Evolutionary conservation across 2,888 invertebrate species (phyloP), one percentile per base, ranked within the genome.

Genomic region (Selenia dentaria): DNA sequence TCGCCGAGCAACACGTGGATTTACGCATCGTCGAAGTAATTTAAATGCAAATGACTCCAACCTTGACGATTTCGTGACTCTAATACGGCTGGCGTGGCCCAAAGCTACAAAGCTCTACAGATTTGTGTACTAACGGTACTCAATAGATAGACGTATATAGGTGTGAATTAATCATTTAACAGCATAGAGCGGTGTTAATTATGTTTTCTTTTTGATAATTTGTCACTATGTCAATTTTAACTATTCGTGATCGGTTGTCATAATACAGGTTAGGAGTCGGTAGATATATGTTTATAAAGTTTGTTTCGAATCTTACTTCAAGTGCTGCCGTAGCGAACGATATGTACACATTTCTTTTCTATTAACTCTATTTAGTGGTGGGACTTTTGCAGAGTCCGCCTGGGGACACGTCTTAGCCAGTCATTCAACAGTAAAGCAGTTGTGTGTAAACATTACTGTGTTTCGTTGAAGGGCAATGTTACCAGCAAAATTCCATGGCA

Each of bases 1-100:
- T 80, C 79, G 72, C 70, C 66, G 74, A 84, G 84, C 86, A 87
- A 88, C 89, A 88, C 86, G 86, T 88, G 87, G 86, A 83, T 85
- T 84, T 82, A 85, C 80, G 74, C 83, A 82, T 81, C 76, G 79
- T 79, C 79, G 79, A 86, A 86, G 79, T 89, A 79, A 90, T 90
- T 89, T 90, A 89, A 86, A 90, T 90, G 89, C 83, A 84, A 90
- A 90, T 90, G 80, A 81, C 81, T 83, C 78, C 71, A 75, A 80
- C 78, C 82, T 81, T 84, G 83, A 86, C 75, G 75, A 81, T 82
- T 83, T 76, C 79, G 82, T 86, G 83, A 80, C 81, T 83, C 68
- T 85, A 83, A 88, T 84, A 69, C 73, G 70, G 61, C 64, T 70
- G 69, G 75, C 76, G 72, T 67, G 70, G 65, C 59, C 69, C 59